phyloP scores from a whole-genome alignment of 2,797 vertebrate genomes.

The Ara ararauna region DNA sequence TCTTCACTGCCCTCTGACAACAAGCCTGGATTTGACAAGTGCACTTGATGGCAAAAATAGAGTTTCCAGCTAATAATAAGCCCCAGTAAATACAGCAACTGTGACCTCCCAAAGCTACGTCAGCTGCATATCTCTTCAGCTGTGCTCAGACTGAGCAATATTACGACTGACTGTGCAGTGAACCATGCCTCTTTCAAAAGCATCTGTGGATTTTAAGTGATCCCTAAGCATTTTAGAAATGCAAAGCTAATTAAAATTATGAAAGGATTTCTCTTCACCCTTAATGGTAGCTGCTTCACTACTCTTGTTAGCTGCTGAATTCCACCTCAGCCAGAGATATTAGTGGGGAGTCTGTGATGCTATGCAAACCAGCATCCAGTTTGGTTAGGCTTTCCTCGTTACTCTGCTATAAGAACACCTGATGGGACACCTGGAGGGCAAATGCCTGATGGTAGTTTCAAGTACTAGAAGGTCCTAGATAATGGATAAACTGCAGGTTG shows the following conservation, averaged over 20 bases:
- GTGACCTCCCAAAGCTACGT: slow-evolving; percentile 58
- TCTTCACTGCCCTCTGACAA: slow-evolving; percentile 57
- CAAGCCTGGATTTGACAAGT: slow-evolving; percentile 64
- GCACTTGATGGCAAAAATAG: slow-evolving; percentile 68
- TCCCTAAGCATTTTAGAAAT: slow-evolving; percentile 65
- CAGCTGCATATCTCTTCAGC: slow-evolving; percentile 8
- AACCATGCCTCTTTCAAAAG: slow-evolving; percentile 43
- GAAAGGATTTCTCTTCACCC: slow-evolving; percentile 32
- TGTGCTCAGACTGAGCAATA: slow-evolving; percentile 18
- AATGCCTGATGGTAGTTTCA: not conserved
- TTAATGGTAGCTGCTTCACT: slow-evolving; percentile 29
- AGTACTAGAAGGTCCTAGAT: slow-evolving; percentile 4
- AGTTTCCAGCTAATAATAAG: slow-evolving; percentile 63
- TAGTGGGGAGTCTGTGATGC: not conserved
- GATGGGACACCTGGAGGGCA: slow-evolving; percentile 19
- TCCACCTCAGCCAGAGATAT: not conserved
- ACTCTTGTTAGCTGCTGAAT: not conserved
- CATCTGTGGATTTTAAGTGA: slow-evolving; percentile 64
- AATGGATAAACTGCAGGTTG: not conserved
- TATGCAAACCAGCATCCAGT: slow-evolving; percentile 19
- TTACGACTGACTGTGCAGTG: slow-evolving; percentile 35
- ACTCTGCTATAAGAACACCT: not conserved
- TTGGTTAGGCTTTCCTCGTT: slow-evolving; percentile 14
- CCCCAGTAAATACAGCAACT: slow-evolving; percentile 54
- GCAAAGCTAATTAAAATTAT: slow-evolving; percentile 64